These are phyloP conservation scores for Erinaceus europaeus DNA, from an alignment of 2,113 vertebrate genomes.

Conservation along the genomic window DNA sequence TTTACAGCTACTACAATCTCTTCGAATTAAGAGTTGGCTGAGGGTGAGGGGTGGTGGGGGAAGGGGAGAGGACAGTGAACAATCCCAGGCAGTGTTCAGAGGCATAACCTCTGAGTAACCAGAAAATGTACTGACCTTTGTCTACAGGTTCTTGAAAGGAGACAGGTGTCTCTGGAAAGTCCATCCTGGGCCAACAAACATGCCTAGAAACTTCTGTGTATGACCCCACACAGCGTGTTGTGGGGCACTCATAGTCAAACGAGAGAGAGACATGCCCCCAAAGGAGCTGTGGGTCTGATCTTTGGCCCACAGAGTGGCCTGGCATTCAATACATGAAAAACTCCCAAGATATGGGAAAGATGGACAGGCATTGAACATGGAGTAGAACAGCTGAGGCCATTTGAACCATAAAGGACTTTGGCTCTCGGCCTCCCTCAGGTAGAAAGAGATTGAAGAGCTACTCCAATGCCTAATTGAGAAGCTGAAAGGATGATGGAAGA, in stretches of 20 bases:
- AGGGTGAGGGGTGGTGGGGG: no score
- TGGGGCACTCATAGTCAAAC: not conserved
- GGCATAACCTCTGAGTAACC: no score
- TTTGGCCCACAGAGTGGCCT: not conserved
- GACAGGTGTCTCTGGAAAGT: not conserved
- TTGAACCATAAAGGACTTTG: not conserved
- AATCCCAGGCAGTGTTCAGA: not conserved
- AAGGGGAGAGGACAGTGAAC: not conserved
- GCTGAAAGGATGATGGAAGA: not conserved
- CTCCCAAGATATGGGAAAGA: not conserved
- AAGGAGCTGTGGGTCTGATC: not conserved
- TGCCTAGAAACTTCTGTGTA: not conserved
- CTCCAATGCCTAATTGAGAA: not conserved
- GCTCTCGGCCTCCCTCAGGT: not conserved
- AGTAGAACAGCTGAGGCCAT: not conserved
- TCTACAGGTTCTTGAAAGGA: not conserved
- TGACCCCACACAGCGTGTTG: not conserved
- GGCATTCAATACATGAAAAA: not conserved
- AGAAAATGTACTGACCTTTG: not conserved
- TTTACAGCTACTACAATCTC: not conserved
- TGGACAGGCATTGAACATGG: fast-evolving
- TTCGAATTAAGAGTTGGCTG: no score
- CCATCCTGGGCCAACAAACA: not conserved
- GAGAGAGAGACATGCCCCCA: not conserved
- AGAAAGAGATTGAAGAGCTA: not conserved